phyloP scores from a whole-genome alignment of 2,113 vertebrate species.

The Oplegnathus fasciatus region DNA sequence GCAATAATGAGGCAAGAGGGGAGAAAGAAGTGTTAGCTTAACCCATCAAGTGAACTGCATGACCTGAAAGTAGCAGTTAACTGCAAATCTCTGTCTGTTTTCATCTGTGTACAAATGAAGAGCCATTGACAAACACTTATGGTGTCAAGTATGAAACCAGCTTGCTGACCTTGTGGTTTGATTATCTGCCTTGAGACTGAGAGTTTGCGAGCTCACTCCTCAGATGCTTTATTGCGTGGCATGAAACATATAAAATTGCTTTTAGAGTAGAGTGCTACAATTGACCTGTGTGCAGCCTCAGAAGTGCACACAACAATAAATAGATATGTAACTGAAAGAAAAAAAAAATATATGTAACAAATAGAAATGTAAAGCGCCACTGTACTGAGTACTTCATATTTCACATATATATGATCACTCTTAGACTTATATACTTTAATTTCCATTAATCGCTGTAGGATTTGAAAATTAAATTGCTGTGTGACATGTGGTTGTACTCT shows the following conservation, averaged over 20 bases:
- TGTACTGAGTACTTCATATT: background rate
- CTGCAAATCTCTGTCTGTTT: slow-evolving; percentile 46
- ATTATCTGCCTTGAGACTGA: slow-evolving; percentile 71
- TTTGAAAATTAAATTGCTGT: background rate
- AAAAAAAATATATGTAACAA: background rate
- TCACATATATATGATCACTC: background rate
- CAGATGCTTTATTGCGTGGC: slow-evolving; percentile 56
- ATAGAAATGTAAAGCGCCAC: background rate
- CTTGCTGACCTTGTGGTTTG: slow-evolving; percentile 75
- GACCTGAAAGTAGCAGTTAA: slow-evolving; percentile 58
- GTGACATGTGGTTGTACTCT: background rate
- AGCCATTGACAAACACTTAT: slow-evolving; percentile 75
- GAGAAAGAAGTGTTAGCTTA: slow-evolving; percentile 36
- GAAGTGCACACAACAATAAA: slow-evolving; percentile 34
- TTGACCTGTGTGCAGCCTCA: slow-evolving; percentile 51
- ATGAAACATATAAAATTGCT: slow-evolving; percentile 68
- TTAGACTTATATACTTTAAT: background rate
- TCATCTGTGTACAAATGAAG: slow-evolving; percentile 65
- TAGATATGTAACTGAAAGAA: background rate
- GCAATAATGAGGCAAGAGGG: slow-evolving; percentile 68
- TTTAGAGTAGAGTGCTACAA: slow-evolving; percentile 43
- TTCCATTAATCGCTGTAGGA: background rate
- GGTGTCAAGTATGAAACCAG: slow-evolving; percentile 71
- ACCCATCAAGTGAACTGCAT: slow-evolving; percentile 40
- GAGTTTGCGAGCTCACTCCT: slow-evolving; percentile 69